Evolutionary conservation across 2,113 vertebrate genomes (phyloP), one percentile per base, ranked within the genome.

Genomic region (Pipa parva): DNA sequence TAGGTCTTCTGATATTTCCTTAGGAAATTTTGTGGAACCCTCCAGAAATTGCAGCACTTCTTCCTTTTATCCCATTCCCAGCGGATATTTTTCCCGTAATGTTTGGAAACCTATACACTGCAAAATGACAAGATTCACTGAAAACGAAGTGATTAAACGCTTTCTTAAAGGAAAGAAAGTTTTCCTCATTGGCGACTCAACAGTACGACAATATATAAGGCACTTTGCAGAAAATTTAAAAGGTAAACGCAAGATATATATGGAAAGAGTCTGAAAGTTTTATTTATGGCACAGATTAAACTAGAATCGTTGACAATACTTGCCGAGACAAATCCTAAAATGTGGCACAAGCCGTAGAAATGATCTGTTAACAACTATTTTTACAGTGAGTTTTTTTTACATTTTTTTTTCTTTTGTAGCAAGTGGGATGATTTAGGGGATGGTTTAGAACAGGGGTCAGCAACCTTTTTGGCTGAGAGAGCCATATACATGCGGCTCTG

Each of bases 131-230:
- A 9, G 5, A 28, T 70, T 54, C 54, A 70, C 46, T 0, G 15
- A 70, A 4, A 61, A 54, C 5, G 49, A 70, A 39, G 45, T 17
- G n/a, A n/a, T 70, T 6, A 70, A 54, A 25, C 25, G 13, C 4
- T 70, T 70, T 26, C 58, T 70, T 3, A 61, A 39, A 31, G 66
- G 66, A 1, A 70, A 70, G 42, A 70, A 55, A 18, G 4, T 70
- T 2, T 61, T 70, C 22, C 66, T 70, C 13, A 24, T 70, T 33
- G 66, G 66, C 10, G 66, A 70, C 37, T 70, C 66, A 7, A 70
- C 66, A 45, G 66, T 70, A 3, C 66, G 66, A 2, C 66, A 70
- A 52, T 70, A 70, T 52, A 61, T 70, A 45, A 42, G 66, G 21
- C 66, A 70, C n/a, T 70, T 70, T 45, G 58, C 66, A 0, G 66